Evolutionary conservation across 2,888 invertebrate species (phyloP).

Genomic region (Cataglyphis altisquamis): DNA sequence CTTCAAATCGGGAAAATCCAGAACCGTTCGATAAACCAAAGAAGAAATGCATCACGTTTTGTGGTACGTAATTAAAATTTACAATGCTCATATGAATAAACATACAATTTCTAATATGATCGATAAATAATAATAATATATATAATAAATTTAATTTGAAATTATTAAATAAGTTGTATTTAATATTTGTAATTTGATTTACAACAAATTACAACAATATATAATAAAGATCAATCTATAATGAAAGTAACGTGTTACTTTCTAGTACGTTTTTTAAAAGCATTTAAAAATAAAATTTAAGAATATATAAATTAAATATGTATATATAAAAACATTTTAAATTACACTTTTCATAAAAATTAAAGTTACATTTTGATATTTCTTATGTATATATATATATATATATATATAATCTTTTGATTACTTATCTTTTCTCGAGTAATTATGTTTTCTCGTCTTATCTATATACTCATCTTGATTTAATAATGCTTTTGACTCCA

Average conservation of each 20-base stretch:
- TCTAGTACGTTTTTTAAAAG: background rate
- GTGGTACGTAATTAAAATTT: background rate
- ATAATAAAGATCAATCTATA: background rate
- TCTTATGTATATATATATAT: background rate
- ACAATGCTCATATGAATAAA: background rate
- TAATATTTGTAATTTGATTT: background rate
- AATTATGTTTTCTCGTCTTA: background rate
- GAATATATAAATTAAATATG: background rate
- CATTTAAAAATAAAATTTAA: background rate
- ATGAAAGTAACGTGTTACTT: background rate
- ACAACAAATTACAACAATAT: background rate
- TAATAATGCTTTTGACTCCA: background rate
- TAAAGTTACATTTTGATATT: background rate
- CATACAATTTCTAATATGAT: background rate
- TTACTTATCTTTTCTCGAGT: background rate
- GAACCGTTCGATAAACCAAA: slow-evolving; percentile 20
- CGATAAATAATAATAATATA: background rate
- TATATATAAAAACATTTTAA: no score
- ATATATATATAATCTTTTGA: background rate
- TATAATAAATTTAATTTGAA: background rate
- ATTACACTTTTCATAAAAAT: no score
- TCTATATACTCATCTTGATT: background rate
- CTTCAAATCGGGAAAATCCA: slow-evolving; percentile 2
- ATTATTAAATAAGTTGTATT: background rate
- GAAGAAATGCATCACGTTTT: background rate